Evolutionary conservation across 2,888 invertebrate species (phyloP), one percentile per base, ranked within the genome.

Genomic region (Willowsia nigromaculata): DNA sequence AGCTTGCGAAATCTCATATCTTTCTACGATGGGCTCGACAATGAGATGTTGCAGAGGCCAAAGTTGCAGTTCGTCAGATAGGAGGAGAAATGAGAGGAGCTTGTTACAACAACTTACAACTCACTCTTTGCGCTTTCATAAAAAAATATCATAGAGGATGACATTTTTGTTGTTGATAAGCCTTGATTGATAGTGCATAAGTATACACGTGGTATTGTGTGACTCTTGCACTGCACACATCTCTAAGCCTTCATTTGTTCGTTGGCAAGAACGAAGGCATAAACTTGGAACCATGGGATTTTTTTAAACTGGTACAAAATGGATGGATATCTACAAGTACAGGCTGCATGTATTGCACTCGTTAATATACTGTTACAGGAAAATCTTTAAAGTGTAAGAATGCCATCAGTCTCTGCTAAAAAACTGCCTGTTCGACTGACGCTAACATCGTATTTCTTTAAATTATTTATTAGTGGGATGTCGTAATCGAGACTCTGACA

Each of bases 91-190:
- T 47, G n/a, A 13, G 47, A 13, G 47, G 15, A 47, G 47, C 47
- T 5, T 47, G 40, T 9, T 6, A 40, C 9, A 6, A 40, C 40
- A 40, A 40, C 11, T 65, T 65, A 33, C 65, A 33, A 65, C 15
- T 30, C 33, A 65, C 65, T 33, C 30, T 33, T 25, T 25, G 27
- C 6, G 11, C 59, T 59, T 5, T 11, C 15, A 68, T 37, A 68
- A 15, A 68, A 68, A 59, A 22, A 22, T 22, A 37, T 68, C 5
- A n/a, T 7, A 9, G 37, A 30, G 15, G n/a, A 33, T 68, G 71
- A 71, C 71, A 22, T n/a, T 43, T n/a, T n/a, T n/a, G 7, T 11
- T 43, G 71, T 43, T 71, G 71, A 71, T 71, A 71, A 71, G 71
- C 71, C 2, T 13, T 71, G 71, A 71, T 71, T 40, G 71, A 71